phyloP scores from a whole-genome alignment of 2,797 vertebrate species.

The Hydrophis major region DNA sequence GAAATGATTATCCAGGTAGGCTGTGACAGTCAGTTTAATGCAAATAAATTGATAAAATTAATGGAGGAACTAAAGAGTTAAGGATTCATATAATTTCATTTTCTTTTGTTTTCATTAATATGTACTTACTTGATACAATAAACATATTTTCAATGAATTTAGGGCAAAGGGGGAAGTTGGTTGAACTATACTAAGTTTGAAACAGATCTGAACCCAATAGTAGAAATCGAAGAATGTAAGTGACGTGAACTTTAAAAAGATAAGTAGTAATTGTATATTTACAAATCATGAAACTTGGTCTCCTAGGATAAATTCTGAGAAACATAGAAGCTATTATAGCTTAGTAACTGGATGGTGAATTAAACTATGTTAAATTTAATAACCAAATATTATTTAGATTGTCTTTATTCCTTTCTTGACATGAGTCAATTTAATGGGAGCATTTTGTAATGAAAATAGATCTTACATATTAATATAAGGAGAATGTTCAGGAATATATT shows the following conservation, averaged over 20 bases:
- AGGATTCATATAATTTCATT: background rate
- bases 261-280: background rate
- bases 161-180: background rate
- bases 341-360: background rate
- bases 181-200: background rate
- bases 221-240: conserved; percentile 8
- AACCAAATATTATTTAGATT: background rate
- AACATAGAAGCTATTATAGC: background rate
- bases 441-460: background rate
- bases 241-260: background rate
- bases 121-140: background rate
- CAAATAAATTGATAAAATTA: background rate
- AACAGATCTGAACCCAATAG: background rate
- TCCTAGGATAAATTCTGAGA: background rate
- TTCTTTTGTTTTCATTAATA: background rate
- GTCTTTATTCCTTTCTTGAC: background rate
- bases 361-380: background rate
- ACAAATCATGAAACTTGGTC: background rate
- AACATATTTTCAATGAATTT: background rate
- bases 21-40: background rate
- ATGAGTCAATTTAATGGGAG: background rate
- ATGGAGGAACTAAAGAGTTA: background rate
- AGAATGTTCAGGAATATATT: background rate
- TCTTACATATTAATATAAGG: background rate
- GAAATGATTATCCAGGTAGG: conserved; percentile 92